phyloP scores from a whole-genome alignment of 2,888 invertebrate genomes.

The Exocentrus adspersus region DNA sequence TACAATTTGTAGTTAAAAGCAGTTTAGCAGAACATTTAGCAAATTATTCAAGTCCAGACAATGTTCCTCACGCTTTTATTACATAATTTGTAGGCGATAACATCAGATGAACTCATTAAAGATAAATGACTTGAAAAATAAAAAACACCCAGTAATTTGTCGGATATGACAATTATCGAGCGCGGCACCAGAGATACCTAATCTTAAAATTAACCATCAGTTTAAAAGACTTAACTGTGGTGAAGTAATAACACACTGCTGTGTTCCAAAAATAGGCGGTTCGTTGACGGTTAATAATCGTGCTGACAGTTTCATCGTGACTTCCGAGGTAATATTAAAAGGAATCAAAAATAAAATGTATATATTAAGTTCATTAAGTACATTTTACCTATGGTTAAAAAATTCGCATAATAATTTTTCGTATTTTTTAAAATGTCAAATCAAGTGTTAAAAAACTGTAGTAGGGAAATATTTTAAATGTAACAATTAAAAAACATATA shows the following conservation, averaged over 20 bases:
- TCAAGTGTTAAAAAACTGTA: neutral
- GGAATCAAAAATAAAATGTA: too few species aligned
- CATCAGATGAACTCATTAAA: slow-evolving; percentile 10
- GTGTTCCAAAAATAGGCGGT: slow-evolving; percentile 1
- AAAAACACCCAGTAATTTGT: slow-evolving; percentile 17
- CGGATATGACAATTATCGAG: slow-evolving; percentile 1
- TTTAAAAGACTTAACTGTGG: neutral
- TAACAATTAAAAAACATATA: too few species aligned
- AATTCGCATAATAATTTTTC: too few species aligned
- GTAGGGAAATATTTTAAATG: neutral
- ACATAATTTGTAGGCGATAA: slow-evolving; percentile 9
- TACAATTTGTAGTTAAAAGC: too few species aligned
- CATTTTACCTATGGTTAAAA: too few species aligned
- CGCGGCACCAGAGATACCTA: slow-evolving; percentile 10
- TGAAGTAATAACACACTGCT: slow-evolving; percentile 4
- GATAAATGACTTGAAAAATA: slow-evolving; percentile 15
- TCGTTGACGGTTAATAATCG: neutral
- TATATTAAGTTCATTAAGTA: too few species aligned
- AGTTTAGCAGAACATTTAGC: too few species aligned
- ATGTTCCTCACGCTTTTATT: slow-evolving; percentile 7
- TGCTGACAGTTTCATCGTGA: too few species aligned
- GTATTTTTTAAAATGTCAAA: too few species aligned
- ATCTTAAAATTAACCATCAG: slow-evolving; percentile 12
- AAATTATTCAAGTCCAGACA: neutral
- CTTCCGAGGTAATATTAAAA: too few species aligned